These are phyloP conservation scores for Alloplasta piceator DNA, from an alignment of 2,888 invertebrate genomes.

Conservation along the genomic window DNA sequence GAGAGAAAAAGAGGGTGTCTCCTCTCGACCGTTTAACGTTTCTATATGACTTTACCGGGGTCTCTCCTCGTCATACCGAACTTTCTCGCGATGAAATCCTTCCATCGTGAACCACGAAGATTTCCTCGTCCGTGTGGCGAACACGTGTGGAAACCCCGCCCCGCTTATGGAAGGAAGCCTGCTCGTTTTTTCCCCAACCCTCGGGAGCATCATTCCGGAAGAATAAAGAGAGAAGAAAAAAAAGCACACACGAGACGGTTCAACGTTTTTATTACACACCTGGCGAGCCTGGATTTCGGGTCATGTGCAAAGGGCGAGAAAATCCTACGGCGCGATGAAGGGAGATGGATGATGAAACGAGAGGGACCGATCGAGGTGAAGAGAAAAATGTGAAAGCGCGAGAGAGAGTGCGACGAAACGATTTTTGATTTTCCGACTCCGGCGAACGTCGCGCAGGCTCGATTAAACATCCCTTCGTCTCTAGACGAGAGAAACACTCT, in stretches of 20 bases:
- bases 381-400: conserved; percentile 61
- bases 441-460: conserved; percentile 64
- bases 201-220: conserved; percentile 33
- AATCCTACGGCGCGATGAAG: conserved; percentile 58
- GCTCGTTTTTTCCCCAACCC: conserved; percentile 33
- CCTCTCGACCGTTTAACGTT: conserved; percentile 57
- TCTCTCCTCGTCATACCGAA: conserved; percentile 11
- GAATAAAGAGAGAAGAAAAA: conserved; percentile 29
- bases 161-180: conserved; percentile 7
- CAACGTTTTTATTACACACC: conserved; percentile 66
- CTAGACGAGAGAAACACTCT: conserved; percentile 22
- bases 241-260: conserved; percentile 25
- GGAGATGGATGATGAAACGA: conserved; percentile 61
- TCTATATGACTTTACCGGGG: conserved; percentile 50
- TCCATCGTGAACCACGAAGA: conserved; percentile 39
- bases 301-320: conserved; percentile 43
- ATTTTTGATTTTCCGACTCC: conserved; percentile 66
- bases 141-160: conserved; percentile 30
- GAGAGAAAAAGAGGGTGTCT: conserved; percentile 6
- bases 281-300: conserved; percentile 62
- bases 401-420: conserved; percentile 62
- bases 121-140: conserved; percentile 35
- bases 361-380: conserved; percentile 49
- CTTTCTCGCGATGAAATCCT: conserved; percentile 48
- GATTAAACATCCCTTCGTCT: conserved; percentile 56